These are phyloP conservation scores for Brachionus koreanus DNA, from an alignment of 1,140 invertebrate species.

Conservation along the genomic window DNA sequence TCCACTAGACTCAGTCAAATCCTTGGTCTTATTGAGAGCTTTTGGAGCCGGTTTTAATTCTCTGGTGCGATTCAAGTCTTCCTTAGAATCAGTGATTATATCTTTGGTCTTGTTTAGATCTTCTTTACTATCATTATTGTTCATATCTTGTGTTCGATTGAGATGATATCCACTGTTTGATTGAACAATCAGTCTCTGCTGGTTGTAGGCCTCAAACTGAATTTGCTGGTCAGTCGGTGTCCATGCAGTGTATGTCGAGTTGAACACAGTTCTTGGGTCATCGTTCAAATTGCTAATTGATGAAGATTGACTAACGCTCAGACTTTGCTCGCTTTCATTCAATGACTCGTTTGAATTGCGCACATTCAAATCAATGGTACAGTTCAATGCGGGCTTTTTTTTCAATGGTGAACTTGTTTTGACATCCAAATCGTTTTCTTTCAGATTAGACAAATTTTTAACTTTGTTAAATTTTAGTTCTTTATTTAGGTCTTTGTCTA, in stretches of 20 bases:
- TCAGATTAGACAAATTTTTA: neutral
- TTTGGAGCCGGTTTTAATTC: neutral
- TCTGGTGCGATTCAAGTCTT: neutral
- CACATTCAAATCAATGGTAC: conserved; percentile 21
- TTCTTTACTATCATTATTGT: neutral
- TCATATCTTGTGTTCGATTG: conserved; percentile 18
- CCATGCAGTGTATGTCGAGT: conserved; percentile 26
- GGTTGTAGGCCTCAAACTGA: neutral
- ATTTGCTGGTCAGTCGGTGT: neutral
- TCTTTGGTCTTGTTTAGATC: conserved; percentile 27
- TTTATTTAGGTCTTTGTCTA: conserved; percentile 43
- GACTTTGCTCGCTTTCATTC: conserved; percentile 14
- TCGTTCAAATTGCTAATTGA: conserved; percentile 9
- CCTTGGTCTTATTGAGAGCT: neutral
- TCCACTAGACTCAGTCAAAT: neutral
- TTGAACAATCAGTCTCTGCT: neutral
- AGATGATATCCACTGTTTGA: neutral
- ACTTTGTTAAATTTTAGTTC: neutral
- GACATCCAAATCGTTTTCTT: neutral
- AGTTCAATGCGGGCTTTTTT: neutral
- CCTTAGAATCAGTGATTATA: neutral
- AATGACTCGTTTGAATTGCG: neutral
- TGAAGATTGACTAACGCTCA: conserved; percentile 14
- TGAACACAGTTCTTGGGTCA: neutral
- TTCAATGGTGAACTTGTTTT: conserved; percentile 3